Evolutionary conservation across 2,888 invertebrate species (phyloP), one percentile per base, ranked within the genome.

Genomic region (Xylophagus ater): DNA sequence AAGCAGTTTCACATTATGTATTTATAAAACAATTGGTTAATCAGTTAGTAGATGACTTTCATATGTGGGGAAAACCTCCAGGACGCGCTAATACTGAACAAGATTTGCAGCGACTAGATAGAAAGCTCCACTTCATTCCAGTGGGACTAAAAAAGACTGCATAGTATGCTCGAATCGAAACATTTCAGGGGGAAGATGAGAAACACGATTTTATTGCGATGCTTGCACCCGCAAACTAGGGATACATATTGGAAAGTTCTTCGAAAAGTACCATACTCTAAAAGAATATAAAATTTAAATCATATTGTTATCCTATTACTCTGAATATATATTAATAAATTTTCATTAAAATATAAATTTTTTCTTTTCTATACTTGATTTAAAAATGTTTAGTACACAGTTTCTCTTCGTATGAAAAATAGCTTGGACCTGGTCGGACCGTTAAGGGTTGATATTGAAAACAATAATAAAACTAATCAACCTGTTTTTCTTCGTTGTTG

Each of bases 51-150:
- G 37, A 37, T 37, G 37, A 30, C 12, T 37, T 37, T 37, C 10
- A 23, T 37, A 37, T 37, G 37, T 29, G 20, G 37, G 21, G 21
- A 37, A 37, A 21, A 37, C 17, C 37, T 37, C 37, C 30, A 29
- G 20, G 26, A 36, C 29, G 36, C 26, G 35, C 35, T 17, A 14
- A 26, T 25, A 12, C 28, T 13, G 29, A 36, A 19, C 18, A 20
- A 36, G 37, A 24, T 24, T 15, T 37, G 24, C 37, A 37, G 31
- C 37, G 37, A 17, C 19, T 38, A 32, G 32, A 38, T 38, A 32
- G 32, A 10, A 26, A 28, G 19, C 29, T 36, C 12, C 36, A 36
- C 13, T 28, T 28, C 26, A n/a, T 36, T 28, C 32, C 24, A 21
- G 13, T 32, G 17, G 32, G 18, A 29, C 17, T 30, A 30, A 37